Conservation (phyloP, 30 jellyfish, hydroid and myxozoan species). For the Chrysaora quinquecirrha region DNA sequence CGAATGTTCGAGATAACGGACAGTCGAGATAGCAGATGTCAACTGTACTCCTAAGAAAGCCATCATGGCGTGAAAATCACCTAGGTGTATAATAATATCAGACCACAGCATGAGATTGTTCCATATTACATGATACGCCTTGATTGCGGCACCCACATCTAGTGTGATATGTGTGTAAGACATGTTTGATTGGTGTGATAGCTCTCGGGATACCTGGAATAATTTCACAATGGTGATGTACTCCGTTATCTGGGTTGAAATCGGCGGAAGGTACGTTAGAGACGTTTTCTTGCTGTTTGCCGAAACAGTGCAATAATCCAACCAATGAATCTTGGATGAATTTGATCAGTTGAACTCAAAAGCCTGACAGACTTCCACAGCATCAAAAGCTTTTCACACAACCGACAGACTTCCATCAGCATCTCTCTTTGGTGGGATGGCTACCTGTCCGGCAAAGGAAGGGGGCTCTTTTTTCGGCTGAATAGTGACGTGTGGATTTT, state of each 20-base stretch:
- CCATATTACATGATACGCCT: conserved; percentile 4
- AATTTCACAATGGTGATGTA: background rate
- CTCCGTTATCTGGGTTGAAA: background rate
- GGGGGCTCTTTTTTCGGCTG: no score
- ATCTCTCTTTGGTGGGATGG: background rate
- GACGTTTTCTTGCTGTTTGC: background rate
- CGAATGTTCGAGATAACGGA: no score
- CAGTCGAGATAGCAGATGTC: no score
- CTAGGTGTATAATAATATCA: no score
- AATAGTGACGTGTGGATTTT: background rate
- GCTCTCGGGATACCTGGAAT: background rate
- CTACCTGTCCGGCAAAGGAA: background rate
- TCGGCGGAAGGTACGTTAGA: conserved; percentile 1
- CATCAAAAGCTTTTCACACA: background rate
- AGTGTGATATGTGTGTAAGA: background rate
- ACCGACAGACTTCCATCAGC: background rate
- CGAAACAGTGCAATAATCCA: background rate
- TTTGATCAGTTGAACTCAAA: background rate
- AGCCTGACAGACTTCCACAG: background rate
- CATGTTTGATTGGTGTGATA: background rate
- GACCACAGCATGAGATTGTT: background rate
- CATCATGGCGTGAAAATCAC: no score
- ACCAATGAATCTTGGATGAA: background rate
- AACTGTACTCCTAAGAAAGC: no score
- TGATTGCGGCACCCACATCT: conserved; percentile 12